Conservation (phyloP, 2,797 vertebrate genomes). For the Chrosomus eos region DNA sequence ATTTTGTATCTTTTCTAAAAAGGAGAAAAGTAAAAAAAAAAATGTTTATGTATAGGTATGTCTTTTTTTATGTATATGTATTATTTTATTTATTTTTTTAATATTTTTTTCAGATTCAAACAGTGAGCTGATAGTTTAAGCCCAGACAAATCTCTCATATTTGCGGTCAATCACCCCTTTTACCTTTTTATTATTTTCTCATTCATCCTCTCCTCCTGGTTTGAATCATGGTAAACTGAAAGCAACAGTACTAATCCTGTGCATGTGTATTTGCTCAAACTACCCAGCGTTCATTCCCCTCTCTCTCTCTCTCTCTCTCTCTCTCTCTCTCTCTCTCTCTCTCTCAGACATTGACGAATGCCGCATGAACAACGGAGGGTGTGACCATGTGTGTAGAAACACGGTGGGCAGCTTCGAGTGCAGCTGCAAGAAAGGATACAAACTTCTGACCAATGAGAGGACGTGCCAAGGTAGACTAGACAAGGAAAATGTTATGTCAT, state of each 20-base stretch:
- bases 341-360: conserved; percentile 94
- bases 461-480: conserved; percentile 89
- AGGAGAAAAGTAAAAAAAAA: too few species aligned
- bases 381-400: conserved; percentile 96
- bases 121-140: conserved; percentile 12
- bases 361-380: conserved; percentile 92
- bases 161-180: neutral
- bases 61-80: too few species aligned
- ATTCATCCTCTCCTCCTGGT: conserved; percentile 2
- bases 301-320: conserved; percentile 18
- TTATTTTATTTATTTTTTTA: neutral
- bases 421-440: conserved; percentile 98
- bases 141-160: conserved; percentile 5
- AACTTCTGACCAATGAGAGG: conserved; percentile 95
- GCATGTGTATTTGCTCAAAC: conserved; percentile 23
- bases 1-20: neutral
- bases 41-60: too few species aligned
- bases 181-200: conserved; percentile 24
- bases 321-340: conserved; percentile 7
- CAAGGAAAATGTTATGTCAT: neutral
- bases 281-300: neutral
- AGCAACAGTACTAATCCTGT: conserved; percentile 9
- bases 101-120: neutral
- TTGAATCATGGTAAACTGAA: conserved; percentile 22
- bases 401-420: conserved; percentile 98